Evolutionary conservation across 2,888 invertebrate genomes (phyloP).

Genomic region (Caenorhabditis doughertyi): DNA sequence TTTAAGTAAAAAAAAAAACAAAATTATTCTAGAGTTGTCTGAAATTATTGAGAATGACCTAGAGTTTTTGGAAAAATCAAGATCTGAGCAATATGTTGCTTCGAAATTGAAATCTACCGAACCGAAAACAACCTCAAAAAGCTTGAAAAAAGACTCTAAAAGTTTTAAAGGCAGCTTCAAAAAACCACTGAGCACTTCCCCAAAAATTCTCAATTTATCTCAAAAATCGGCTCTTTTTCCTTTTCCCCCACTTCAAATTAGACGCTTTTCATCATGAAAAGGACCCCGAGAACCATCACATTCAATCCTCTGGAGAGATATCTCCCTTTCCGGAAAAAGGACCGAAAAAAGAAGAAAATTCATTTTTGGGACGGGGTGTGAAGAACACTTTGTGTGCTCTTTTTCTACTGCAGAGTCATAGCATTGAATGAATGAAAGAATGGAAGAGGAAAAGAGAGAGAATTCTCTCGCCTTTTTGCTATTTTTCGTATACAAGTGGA

Average conservation of each 20-base stretch:
- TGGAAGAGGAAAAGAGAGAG: background rate
- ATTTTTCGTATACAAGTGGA: conserved; percentile 55
- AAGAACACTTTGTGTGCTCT: conserved; percentile 10
- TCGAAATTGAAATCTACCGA: no score
- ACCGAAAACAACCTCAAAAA: no score
- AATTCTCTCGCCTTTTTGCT: background rate
- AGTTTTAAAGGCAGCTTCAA: no score
- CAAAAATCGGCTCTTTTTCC: background rate
- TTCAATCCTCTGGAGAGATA: conserved; percentile 34
- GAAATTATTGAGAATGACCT: no score
- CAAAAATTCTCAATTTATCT: background rate
- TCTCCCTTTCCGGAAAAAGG: background rate
- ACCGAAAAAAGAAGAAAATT: background rate
- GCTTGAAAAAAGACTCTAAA: no score
- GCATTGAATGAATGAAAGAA: conserved; percentile 18
- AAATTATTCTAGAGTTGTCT: no score
- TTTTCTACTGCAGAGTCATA: background rate
- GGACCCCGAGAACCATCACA: background rate
- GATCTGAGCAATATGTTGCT: no score
- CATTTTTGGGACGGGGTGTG: conserved; percentile 23
- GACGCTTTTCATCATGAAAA: conserved; percentile 48
- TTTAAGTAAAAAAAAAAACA: no score
- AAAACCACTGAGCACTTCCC: no score
- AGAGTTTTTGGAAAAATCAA: no score
- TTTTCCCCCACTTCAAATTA: conserved; percentile 44